Percentiles rank a stretch among this genome's conserved stretches.
Evolutionary conservation across 2,797 vertebrate genomes (phyloP).

Genomic region (Pseudomugil tenellus): DNA sequence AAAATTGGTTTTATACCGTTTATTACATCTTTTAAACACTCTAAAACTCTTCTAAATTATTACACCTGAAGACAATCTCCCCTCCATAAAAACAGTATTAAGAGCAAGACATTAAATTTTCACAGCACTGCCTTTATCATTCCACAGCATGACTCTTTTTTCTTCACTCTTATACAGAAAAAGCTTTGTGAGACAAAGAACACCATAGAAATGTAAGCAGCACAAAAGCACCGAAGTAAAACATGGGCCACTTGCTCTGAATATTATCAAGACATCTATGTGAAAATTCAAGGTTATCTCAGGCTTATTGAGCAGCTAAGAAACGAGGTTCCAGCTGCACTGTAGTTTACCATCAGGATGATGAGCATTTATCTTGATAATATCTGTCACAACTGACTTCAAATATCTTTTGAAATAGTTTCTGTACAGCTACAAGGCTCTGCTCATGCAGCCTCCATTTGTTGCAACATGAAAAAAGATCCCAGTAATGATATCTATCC

Average conservation of each 20-base stretch:
- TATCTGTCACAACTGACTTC: conserved; percentile 51
- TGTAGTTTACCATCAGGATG: conserved; percentile 40
- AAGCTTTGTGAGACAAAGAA: conserved; percentile 62
- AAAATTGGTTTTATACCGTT: conserved; percentile 67
- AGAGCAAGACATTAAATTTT: conserved; percentile 81
- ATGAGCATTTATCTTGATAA: conserved; percentile 52
- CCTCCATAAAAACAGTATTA: conserved; percentile 79
- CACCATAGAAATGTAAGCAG: conserved; percentile 72
- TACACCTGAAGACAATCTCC: conserved; percentile 78
- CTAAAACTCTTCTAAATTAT: conserved; percentile 81
- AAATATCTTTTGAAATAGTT: conserved; percentile 37
- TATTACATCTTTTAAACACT: conserved; percentile 82
- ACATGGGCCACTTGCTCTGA: conserved; percentile 53
- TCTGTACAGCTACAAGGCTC: conserved; percentile 70
- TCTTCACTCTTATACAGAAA: conserved; percentile 40
- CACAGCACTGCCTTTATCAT: conserved; percentile 80
- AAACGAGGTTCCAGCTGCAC: conserved; percentile 14
- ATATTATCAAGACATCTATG: conserved; percentile 61
- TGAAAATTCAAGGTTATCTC: conserved; percentile 35
- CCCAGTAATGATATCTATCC: conserved; percentile 50
- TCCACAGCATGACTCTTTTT: conserved; percentile 63
- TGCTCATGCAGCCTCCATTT: conserved; percentile 64
- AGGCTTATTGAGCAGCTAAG: conserved; percentile 37
- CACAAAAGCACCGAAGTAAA: conserved; percentile 74
- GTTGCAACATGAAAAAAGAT: conserved; percentile 50